phyloP scores from a whole-genome alignment of 2,888 invertebrate species.

The Microctonus hyperodae region DNA sequence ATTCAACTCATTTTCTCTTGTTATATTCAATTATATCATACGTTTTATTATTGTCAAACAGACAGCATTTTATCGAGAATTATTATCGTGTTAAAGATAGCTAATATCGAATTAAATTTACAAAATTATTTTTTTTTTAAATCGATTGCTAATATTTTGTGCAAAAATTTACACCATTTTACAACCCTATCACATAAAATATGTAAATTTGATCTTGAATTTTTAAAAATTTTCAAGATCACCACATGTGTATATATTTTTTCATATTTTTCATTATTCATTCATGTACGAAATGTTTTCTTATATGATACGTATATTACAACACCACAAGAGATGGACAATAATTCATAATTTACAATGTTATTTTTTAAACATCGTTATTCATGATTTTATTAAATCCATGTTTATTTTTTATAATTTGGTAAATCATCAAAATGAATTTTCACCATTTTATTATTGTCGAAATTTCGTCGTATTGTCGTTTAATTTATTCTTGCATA shows the following conservation, averaged over 20 bases:
- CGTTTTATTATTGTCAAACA: slow-evolving; percentile 60
- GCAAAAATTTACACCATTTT: slow-evolving; percentile 54
- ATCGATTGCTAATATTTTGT: slow-evolving; percentile 56
- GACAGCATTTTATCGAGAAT: slow-evolving; percentile 56
- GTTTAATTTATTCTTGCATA: not conserved
- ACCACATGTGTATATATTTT: not conserved
- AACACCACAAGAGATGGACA: slow-evolving; percentile 1
- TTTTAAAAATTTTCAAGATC: not conserved
- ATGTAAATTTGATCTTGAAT: not conserved
- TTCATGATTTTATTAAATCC: not conserved
- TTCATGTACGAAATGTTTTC: slow-evolving; percentile 14
- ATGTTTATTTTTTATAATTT: not conserved
- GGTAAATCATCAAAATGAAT: slow-evolving; percentile 14
- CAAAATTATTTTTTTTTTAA: slow-evolving; percentile 37
- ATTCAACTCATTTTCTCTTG: not conserved
- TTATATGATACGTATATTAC: slow-evolving; percentile 4
- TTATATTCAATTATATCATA: slow-evolving; percentile 46
- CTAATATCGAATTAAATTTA: slow-evolving; percentile 27
- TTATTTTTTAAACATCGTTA: slow-evolving; percentile 13
- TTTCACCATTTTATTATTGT: slow-evolving; percentile 25
- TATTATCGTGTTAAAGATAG: slow-evolving; percentile 18
- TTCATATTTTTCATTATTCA: not conserved
- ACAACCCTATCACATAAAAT: slow-evolving; percentile 10
- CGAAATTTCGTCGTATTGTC: slow-evolving; percentile 25
- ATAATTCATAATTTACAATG: slow-evolving; percentile 4